phyloP scores from a whole-genome alignment of 1,140 invertebrate genomes.

The Adelges cooleyi region DNA sequence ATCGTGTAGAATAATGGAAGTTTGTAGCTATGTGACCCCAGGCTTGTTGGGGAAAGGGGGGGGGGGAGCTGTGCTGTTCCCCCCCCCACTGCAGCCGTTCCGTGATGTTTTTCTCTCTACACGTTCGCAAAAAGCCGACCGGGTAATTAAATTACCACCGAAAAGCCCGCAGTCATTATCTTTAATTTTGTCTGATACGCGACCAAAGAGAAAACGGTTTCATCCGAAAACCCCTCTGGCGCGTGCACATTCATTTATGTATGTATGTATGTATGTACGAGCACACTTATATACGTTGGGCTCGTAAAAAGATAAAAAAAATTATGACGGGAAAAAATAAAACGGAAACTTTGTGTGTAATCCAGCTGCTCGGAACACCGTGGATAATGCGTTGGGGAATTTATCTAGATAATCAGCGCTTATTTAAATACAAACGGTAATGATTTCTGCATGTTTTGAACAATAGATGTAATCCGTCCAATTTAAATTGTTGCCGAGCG shows the following conservation, averaged over 20 bases:
- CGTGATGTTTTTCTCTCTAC: conserved; percentile 1
- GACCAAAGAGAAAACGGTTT: conserved; percentile 19
- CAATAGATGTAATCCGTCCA: conserved; percentile 8
- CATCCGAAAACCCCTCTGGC: background rate
- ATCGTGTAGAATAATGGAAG: conserved; percentile 22
- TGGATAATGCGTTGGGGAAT: background rate
- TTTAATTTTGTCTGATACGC: conserved; percentile 22
- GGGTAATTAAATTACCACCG: conserved; percentile 26
- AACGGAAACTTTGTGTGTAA: background rate
- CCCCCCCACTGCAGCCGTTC: background rate
- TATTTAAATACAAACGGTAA: conserved; percentile 1
- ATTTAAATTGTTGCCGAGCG: background rate
- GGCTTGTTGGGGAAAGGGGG: background rate
- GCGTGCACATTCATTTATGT: background rate
- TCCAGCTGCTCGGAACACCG: background rate
- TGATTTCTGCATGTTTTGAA: background rate
- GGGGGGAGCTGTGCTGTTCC: background rate
- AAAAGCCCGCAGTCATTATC: conserved; percentile 18
- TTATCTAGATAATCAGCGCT: conserved; percentile 4
- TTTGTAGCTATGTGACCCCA: background rate
- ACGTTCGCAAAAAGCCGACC: conserved; percentile 6
- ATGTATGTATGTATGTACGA: background rate
- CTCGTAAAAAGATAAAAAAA: background rate
- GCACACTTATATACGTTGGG: background rate
- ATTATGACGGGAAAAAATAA: background rate